A percentile compares a stretch with the other conserved stretches of the same genome.
phyloP scores from a whole-genome alignment of 1,140 invertebrate genomes.

The Grapholita molesta region DNA sequence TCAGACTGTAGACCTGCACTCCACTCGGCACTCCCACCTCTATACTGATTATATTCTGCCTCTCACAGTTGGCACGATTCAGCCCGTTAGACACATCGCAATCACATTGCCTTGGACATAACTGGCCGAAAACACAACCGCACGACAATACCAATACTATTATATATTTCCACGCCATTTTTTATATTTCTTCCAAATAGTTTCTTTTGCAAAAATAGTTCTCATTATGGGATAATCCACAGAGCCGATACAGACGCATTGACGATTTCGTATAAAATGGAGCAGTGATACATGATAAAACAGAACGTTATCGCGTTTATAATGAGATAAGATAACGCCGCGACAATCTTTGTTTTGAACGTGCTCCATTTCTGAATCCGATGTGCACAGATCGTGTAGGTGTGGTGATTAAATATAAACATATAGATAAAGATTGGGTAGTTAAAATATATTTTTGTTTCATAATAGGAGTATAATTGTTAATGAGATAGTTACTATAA shows the following conservation, averaged over 20 bases:
- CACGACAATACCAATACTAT: conserved; percentile 37
- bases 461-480: neutral
- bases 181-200: conserved; percentile 30
- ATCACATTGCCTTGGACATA: conserved; percentile 76
- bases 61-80: conserved; percentile 69
- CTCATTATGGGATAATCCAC: conserved; percentile 24
- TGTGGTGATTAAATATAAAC: neutral
- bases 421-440: neutral
- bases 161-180: conserved; percentile 42
- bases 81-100: conserved; percentile 74
- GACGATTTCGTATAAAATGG: conserved; percentile 43
- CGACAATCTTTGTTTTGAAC: conserved; percentile 23
- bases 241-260: conserved; percentile 33
- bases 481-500: neutral
- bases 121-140: conserved; percentile 23
- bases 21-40: conserved; percentile 68
- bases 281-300: conserved; percentile 54
- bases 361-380: neutral
- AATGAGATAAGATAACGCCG: conserved; percentile 52
- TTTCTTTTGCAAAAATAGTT: conserved; percentile 37
- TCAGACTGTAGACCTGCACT: conserved; percentile 74
- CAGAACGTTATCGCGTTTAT: conserved; percentile 37
- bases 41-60: conserved; percentile 71
- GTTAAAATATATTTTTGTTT: neutral
- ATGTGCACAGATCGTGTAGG: neutral